Evolutionary conservation across 2,888 invertebrate genomes (phyloP), one percentile per base, ranked within the genome.

Genomic region (Thecocarcelia acutangulata): DNA sequence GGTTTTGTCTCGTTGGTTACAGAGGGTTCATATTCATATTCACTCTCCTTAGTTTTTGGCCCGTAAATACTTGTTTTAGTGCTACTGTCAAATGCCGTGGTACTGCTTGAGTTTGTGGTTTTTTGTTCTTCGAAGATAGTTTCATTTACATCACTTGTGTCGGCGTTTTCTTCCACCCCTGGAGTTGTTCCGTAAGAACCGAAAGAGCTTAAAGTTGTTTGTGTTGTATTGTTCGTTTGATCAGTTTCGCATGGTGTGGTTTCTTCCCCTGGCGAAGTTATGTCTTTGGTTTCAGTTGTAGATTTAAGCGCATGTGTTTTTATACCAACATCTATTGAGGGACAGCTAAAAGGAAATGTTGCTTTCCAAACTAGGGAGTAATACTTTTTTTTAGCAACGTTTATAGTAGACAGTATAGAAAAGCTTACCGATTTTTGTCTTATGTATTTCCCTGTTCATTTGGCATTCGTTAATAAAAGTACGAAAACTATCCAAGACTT

Each of bases 401-500:
- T 17, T 5, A 21, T 1, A 40, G 9, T n/a, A 3, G 15, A 0
- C 2, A 19, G 5, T 40, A 46, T 44, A 2, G 8, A 33, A 6
- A 28, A 8, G 52, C 78, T 78, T 70, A 82, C 82, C 33, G 4
- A 33, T 6, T 8, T 40, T 50, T 0, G 77, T 78, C 9, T 44
- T n/a, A 4, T 61, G 28, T 3, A 63, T 40, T 46, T 82, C 78
- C 21, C 5, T n/a, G 3, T 70, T 37, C 69, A 82, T 58, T 19
- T 61, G 19, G 17, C 82, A 82, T 12, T 52, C 61, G 54, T 82
- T 82, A 4, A 21, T 42, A 24, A 82, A 78, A 6, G 69, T 82
- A 1, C n/a, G 68, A 54, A 74, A 73, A 13, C 33, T 13, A 24
- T 58, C 40, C 2, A 72, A n/a, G 11, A 0, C 15, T n/a, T 70